These are phyloP conservation scores for Pycnomerus fuliginosus DNA, from an alignment of 2,888 invertebrate species.

Conservation along the genomic window DNA sequence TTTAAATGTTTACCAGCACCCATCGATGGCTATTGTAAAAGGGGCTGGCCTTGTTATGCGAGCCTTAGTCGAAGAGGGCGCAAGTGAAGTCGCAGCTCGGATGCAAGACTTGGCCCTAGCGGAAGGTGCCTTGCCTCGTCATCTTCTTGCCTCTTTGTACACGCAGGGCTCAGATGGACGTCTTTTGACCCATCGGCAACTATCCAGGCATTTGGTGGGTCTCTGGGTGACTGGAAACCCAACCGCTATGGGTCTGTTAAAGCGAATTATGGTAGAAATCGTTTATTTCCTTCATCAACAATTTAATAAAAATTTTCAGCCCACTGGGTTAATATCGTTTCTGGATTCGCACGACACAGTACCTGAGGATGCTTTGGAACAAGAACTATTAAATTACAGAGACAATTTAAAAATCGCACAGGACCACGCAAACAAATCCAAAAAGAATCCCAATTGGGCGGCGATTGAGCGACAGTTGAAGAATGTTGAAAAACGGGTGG, in stretches of 20 bases:
- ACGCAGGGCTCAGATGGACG: slow-evolving; percentile 78
- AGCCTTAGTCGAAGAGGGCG: slow-evolving; percentile 97
- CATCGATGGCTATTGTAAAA: slow-evolving; percentile 96
- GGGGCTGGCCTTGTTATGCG: slow-evolving; percentile 97
- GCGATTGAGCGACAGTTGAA: slow-evolving; percentile 71
- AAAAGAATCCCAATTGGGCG: slow-evolving; percentile 70
- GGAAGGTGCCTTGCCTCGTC: slow-evolving; percentile 93
- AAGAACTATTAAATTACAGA: slow-evolving; percentile 72
- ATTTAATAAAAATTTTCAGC: slow-evolving; percentile 61
- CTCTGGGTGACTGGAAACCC: slow-evolving; percentile 96
- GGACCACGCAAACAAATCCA: slow-evolving; percentile 68
- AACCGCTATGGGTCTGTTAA: slow-evolving; percentile 82
- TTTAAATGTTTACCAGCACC: too few species aligned
- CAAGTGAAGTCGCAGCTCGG: slow-evolving; percentile 83
- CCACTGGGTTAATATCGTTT: slow-evolving; percentile 85
- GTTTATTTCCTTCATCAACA: too few species aligned
- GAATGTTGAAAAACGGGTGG: slow-evolving; percentile 81
- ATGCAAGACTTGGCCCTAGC: slow-evolving; percentile 96
- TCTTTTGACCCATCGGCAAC: slow-evolving; percentile 82
- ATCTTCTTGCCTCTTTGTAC: slow-evolving; percentile 87
- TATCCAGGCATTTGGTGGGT: slow-evolving; percentile 90
- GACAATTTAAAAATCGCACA: slow-evolving; percentile 96
- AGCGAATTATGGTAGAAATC: slow-evolving; percentile 77
- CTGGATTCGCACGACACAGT: slow-evolving; percentile 86
- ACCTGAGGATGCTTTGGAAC: slow-evolving; percentile 70